Conservation (phyloP, 2,888 invertebrate genomes). For the Drosophila melanosoma region DNA sequence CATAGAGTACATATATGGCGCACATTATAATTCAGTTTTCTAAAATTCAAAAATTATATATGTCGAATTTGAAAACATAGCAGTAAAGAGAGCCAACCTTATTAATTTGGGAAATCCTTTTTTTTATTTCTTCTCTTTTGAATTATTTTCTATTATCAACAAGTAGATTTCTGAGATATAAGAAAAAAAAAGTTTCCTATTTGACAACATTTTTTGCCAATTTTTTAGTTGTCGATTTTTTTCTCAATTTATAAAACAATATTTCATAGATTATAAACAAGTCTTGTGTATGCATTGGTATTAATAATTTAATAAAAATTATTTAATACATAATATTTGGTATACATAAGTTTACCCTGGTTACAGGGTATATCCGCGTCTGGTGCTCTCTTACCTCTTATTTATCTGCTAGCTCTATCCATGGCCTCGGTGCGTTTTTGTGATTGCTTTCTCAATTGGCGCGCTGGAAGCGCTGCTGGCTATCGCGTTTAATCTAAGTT, state of each 20-base stretch:
- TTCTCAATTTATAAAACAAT: not conserved
- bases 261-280: not conserved
- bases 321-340: not conserved
- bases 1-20: too few relatives aligned
- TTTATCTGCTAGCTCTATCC: conserved; percentile 14
- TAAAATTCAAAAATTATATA: not conserved
- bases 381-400: not conserved
- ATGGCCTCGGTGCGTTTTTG: conserved; percentile 50
- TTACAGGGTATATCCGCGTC: conserved; percentile 17
- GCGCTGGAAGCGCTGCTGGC: conserved; percentile 60
- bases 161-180: not conserved
- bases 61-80: not conserved
- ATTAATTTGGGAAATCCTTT: not conserved
- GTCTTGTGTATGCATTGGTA: not conserved
- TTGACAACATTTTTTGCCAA: not conserved
- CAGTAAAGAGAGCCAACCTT: not conserved
- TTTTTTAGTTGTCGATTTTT: not conserved
- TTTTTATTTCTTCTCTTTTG: not conserved
- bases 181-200: not conserved
- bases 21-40: not conserved
- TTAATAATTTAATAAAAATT: not conserved
- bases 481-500: conserved; percentile 73
- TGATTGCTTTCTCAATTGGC: conserved; percentile 74
- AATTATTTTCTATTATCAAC: not conserved
- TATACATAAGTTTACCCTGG: not conserved